phyloP scores from a whole-genome alignment of 2,888 invertebrate species.

The Aplocera efformata region DNA sequence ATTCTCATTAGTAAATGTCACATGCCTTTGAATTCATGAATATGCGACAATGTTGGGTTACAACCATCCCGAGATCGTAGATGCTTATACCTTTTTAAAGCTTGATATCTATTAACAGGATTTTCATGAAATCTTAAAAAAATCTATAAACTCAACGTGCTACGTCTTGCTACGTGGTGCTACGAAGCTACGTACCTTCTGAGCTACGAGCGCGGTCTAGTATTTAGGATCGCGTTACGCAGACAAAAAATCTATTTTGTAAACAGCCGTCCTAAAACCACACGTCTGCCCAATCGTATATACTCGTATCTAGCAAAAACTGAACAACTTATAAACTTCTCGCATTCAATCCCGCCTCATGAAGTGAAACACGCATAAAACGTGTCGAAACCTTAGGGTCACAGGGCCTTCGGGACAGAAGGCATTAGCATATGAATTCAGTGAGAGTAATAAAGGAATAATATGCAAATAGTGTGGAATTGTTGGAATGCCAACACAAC shows the following conservation, averaged over 20 bases:
- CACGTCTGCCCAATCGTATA: conserved; percentile 6
- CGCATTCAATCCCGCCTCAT: conserved; percentile 17
- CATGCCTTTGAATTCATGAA: no score
- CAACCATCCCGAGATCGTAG: no score
- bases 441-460: conserved; percentile 69
- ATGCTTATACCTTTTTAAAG: no score
- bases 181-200: no score
- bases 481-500: conserved; percentile 42
- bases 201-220: no score
- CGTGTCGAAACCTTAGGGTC: conserved; percentile 46
- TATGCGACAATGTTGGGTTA: no score
- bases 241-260: neutral
- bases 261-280: neutral
- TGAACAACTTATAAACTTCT: conserved; percentile 17
- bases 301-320: conserved; percentile 9
- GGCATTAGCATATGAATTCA: conserved; percentile 70
- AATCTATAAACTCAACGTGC: no score
- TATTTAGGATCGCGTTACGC: no score
- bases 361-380: conserved; percentile 25
- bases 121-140: no score
- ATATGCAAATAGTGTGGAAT: conserved; percentile 63
- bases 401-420: conserved; percentile 52
- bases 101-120: no score
- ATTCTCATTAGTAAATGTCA: no score
- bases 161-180: no score